Evolutionary conservation across 2,797 vertebrate genomes (phyloP), one percentile per base, ranked within the genome.

Genomic region (Gephyroberyx darwinii): DNA sequence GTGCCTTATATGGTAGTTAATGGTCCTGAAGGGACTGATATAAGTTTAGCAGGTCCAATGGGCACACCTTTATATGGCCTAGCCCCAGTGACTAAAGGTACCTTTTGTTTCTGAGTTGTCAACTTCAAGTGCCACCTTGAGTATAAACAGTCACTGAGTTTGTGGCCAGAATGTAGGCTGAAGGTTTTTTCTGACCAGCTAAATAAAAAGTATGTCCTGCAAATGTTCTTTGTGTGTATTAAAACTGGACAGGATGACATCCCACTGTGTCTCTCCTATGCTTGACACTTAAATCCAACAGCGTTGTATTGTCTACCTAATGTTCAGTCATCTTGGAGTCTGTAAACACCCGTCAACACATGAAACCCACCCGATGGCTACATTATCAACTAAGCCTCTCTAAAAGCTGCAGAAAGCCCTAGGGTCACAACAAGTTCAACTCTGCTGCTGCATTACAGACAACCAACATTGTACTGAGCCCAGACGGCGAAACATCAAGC

Each of bases 341-440:
- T 78, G 78, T 82, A 76, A 81, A 48, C 75, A 73, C 77, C 64
- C 47, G 48, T 74, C 69, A 73, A 81, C 81, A 79, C 69, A 75
- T 74, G 71, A 88, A 74, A 81, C 70, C 61, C 43, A 65, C 35
- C 52, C n/a, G 1, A 64, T 74, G 62, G 72, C 71, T 74, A 75
- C 71, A 78, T 79, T 77, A 58, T 47, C 14, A 1, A 80, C 74
- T 86, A 86, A 83, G 71, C 71, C 73, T 78, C 80, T 72, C 41
- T 80, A 61, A 83, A 78, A 83, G 66, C 69, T 63, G 75, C 17
- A 0, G 62, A 74, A 74, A 80, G 65, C 59, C 69, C 56, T 58
- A 1, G 8, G 78, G 80, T 84, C 71, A 71, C 13, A 41, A 41
- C 61, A 51, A 69, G 78, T 81, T 74, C 61, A 81, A 43, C 26